phyloP scores from a whole-genome alignment of 1,140 invertebrate species.

The Gryon sp. region DNA sequence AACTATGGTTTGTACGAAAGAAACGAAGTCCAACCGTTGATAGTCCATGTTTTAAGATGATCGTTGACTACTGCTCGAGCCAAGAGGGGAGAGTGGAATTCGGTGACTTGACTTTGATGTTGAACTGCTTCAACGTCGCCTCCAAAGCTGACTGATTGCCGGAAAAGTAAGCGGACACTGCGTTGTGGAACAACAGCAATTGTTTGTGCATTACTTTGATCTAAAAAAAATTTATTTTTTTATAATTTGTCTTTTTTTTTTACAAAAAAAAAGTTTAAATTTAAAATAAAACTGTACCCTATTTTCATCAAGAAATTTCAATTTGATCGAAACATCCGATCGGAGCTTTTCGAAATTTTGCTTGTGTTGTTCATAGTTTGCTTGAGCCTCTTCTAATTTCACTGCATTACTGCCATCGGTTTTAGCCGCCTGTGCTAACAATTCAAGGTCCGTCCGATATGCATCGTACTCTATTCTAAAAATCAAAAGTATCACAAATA shows the following conservation, averaged over 20 bases:
- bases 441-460: conserved; percentile 94
- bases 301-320: conserved; percentile 98
- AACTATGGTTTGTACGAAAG: conserved; percentile 31
- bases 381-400: conserved; percentile 88
- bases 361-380: conserved; percentile 91
- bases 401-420: conserved; percentile 81
- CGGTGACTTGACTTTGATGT: conserved; percentile 90
- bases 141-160: conserved; percentile 96
- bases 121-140: conserved; percentile 97
- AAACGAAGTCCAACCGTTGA: conserved; percentile 15
- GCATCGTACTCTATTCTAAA: conserved; percentile 97
- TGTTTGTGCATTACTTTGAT: conserved; percentile 99
- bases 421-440: conserved; percentile 84
- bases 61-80: conserved; percentile 84
- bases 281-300: conserved; percentile 82
- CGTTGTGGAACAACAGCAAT: conserved; percentile 96
- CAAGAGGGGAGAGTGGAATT: conserved; percentile 87
- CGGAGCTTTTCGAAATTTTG: conserved; percentile 94
- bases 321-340: conserved; percentile 95
- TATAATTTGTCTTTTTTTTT: too few species aligned
- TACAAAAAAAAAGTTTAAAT: conserved; percentile 3
- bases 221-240: conserved; percentile 80
- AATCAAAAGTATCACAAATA: too few species aligned
- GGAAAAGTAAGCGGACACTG: conserved; percentile 97
- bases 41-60: neutral